These are phyloP conservation scores for Leptinotarsa undecemlineata DNA, from an alignment of 1,140 invertebrate genomes.

Conservation along the genomic window DNA sequence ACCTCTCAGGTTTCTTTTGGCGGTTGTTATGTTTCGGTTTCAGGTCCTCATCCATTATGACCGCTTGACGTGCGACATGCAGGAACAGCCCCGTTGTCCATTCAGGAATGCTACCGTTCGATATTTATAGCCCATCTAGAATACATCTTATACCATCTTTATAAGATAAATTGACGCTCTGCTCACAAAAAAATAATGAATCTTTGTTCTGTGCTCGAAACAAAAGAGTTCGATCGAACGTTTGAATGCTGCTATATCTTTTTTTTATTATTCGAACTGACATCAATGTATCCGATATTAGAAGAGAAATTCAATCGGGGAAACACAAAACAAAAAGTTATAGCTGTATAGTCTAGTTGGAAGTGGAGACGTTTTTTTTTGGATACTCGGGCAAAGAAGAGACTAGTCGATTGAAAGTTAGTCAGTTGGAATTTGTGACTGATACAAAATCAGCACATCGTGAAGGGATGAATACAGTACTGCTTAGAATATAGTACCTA, in stretches of 20 bases:
- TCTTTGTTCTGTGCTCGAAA: constrained; percentile 21
- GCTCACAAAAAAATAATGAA: constrained; percentile 27
- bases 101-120: constrained; percentile 25
- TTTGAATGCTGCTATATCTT: constrained; percentile 6
- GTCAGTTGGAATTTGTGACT: no score
- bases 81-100: constrained; percentile 22
- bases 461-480: no score
- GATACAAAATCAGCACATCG: no score
- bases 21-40: constrained; percentile 19
- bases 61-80: constrained; percentile 20
- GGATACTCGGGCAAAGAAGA: neutral
- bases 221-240: constrained; percentile 25
- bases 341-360: constrained; percentile 1
- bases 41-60: constrained; percentile 25
- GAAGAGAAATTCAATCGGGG: neutral
- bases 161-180: constrained; percentile 26
- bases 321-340: constrained; percentile 1
- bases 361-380: constrained; percentile 5
- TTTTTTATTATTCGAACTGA: constrained; percentile 10
- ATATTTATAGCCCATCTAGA: constrained; percentile 26
- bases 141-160: constrained; percentile 27
- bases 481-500: no score
- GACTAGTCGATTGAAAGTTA: no score
- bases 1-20: constrained; percentile 12
- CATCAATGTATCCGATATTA: constrained; percentile 8